Evolutionary conservation across 2,113 vertebrate species (phyloP).

Genomic region (Larimichthys crocea): DNA sequence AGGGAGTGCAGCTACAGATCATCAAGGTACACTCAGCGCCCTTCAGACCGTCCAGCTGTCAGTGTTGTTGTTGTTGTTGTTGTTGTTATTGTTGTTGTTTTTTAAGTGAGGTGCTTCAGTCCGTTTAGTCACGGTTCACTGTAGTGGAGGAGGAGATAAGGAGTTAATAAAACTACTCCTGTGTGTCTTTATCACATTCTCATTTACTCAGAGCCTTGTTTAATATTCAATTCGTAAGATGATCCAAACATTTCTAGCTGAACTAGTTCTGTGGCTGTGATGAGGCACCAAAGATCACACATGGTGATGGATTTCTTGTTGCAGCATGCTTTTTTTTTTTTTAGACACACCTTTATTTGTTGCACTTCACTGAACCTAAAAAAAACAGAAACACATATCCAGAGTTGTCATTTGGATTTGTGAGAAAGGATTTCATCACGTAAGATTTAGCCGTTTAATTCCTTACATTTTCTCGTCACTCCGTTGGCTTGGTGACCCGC

Average conservation of each 20-base stretch:
- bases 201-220: neutral
- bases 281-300: too few species aligned
- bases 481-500: neutral
- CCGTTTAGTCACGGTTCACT: neutral
- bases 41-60: constrained; percentile 37
- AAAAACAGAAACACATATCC: neutral
- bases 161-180: neutral
- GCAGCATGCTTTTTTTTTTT: neutral
- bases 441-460: neutral
- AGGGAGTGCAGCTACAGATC: constrained; percentile 98
- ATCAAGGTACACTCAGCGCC: constrained; percentile 89
- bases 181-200: neutral
- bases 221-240: neutral
- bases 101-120: neutral
- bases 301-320: neutral
- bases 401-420: neutral
- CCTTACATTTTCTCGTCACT: neutral
- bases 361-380: neutral
- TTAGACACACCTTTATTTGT: neutral
- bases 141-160: neutral
- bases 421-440: neutral
- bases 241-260: neutral
- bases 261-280: neutral
- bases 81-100: constrained; percentile 21
- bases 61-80: too few species aligned